Conservation (phyloP, 2,888 invertebrate species). For the Chydorus sphaericus region DNA sequence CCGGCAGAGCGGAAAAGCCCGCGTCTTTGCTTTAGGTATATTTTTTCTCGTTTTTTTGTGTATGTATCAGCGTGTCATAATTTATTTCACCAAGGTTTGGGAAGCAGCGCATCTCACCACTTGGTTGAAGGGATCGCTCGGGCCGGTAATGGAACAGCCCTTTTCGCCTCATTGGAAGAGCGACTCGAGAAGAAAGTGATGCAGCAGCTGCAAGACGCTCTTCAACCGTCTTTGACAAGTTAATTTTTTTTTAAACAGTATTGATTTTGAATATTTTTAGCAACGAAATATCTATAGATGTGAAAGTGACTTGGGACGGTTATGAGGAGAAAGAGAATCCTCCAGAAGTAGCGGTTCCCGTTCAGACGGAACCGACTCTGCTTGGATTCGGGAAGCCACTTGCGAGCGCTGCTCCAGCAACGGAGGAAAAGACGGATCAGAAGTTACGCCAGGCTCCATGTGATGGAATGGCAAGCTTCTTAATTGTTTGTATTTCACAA, state of each 20-base stretch:
- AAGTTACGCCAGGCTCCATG: neutral
- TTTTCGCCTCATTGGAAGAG: conserved; percentile 25
- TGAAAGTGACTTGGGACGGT: conserved; percentile 20
- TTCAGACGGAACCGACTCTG: conserved; percentile 21
- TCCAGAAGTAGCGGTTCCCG: neutral
- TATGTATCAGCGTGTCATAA: no score
- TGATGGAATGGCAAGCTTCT: neutral
- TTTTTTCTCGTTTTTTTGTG: no score
- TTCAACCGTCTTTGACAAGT: conserved; percentile 21
- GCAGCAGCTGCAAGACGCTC: conserved; percentile 22
- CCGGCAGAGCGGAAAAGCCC: conserved; percentile 21
- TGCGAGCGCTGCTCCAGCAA: neutral
- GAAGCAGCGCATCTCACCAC: conserved; percentile 25
- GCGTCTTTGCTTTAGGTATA: conserved; percentile 25
- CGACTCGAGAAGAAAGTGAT: conserved; percentile 23
- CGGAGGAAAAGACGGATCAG: neutral
- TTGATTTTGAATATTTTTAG: neutral
- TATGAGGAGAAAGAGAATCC: neutral
- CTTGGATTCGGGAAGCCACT: conserved; percentile 21
- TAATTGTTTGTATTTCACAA: neutral
- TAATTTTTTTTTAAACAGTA: neutral
- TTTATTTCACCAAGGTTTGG: no score
- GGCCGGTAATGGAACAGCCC: conserved; percentile 27
- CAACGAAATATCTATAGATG: conserved; percentile 15
- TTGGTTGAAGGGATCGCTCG: conserved; percentile 28